Evolutionary conservation across 2,888 invertebrate species (phyloP).

Genomic region (Scaptomyza reducta): DNA sequence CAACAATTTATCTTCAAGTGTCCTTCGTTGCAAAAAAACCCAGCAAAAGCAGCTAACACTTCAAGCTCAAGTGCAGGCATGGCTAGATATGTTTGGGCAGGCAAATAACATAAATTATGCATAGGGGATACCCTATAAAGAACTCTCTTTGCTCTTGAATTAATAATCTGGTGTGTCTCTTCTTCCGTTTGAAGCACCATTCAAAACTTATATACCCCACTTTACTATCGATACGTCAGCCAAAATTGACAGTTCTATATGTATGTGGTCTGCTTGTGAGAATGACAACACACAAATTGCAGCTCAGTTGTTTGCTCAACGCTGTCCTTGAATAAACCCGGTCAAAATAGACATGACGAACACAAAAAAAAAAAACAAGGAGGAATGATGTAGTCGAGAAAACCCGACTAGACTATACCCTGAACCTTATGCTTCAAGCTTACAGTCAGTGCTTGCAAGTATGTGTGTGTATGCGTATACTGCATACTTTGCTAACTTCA

Average conservation of each 20-base stretch:
- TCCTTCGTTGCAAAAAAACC: constrained; percentile 29
- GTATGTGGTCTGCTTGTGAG: constrained; percentile 16
- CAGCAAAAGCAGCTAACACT: constrained; percentile 45
- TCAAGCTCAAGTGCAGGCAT: constrained; percentile 23
- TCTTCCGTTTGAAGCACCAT: background rate
- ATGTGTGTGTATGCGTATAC: too few species aligned
- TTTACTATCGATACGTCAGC: background rate
- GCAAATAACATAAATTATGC: background rate
- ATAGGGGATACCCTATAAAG: background rate
- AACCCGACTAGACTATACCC: too few species aligned
- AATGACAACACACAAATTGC: constrained; percentile 41
- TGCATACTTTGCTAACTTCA: too few species aligned
- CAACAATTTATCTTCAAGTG: constrained; percentile 66
- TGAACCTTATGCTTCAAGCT: too few species aligned
- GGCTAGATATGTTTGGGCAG: background rate
- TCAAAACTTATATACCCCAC: constrained; percentile 14
- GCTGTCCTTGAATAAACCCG: constrained; percentile 20
- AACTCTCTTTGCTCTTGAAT: too few species aligned
- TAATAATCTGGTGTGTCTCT: background rate
- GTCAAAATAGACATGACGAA: constrained; percentile 18
- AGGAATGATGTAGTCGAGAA: too few species aligned
- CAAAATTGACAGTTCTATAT: constrained; percentile 12
- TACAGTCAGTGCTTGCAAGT: too few species aligned
- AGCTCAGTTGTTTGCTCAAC: constrained; percentile 10
- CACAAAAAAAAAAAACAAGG: background rate